Conservation (phyloP, 1,140 invertebrate genomes). For the Venustaconcha ellipsiformis region DNA sequence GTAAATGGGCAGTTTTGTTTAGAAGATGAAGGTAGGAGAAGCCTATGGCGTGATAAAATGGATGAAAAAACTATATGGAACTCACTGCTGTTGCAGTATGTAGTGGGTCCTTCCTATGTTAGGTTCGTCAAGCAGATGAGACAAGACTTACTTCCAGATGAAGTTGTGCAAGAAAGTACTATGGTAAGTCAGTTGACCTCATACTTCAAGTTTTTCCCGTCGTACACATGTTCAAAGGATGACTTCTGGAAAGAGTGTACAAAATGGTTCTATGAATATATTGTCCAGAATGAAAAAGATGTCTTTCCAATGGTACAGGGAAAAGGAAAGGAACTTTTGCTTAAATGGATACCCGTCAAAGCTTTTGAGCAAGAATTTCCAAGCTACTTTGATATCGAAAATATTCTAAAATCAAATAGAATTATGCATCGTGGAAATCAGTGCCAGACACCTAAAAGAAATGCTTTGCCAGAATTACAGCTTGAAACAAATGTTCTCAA, state of each 20-base stretch:
- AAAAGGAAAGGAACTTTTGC: neutral
- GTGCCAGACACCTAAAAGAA: neutral
- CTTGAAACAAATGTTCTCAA: constrained; percentile 11
- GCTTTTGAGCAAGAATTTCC: neutral
- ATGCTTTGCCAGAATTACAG: neutral
- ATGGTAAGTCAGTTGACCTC: neutral
- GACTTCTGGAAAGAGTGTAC: constrained; percentile 23
- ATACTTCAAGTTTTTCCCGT: constrained; percentile 30
- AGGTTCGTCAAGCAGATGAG: constrained; percentile 17
- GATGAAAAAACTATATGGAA: constrained; percentile 49
- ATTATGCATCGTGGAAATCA: neutral
- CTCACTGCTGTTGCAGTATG: constrained; percentile 26
- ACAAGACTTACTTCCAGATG: neutral
- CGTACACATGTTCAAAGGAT: neutral
- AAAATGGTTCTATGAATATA: constrained; percentile 2
- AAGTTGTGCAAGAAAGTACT: neutral
- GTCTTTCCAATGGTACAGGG: neutral
- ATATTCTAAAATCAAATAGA: neutral
- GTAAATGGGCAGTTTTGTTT: constrained; percentile 61
- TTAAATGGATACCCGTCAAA: neutral
- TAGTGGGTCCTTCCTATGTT: constrained; percentile 41
- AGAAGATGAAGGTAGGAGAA: constrained; percentile 49
- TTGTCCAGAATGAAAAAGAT: neutral
- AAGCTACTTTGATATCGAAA: neutral
- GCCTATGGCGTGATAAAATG: constrained; percentile 39